Evolutionary conservation across 1,140 invertebrate species (phyloP), one percentile per base, ranked within the genome.

Genomic region (Andrena cerasifolii): DNA sequence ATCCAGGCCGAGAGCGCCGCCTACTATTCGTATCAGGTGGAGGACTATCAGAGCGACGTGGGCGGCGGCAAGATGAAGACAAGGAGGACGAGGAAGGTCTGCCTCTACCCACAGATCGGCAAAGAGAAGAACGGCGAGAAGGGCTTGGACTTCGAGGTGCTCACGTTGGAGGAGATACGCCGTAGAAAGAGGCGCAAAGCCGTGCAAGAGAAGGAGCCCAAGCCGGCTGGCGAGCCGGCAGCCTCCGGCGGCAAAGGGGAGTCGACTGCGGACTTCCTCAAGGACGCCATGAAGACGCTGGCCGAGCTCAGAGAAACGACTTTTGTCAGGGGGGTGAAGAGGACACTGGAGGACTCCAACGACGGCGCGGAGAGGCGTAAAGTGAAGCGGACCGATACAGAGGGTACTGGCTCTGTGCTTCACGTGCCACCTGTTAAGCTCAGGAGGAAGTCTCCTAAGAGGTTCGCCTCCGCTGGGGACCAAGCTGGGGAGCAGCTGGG

Each of bases 1-100:
- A 95, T 96, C 51, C 95, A 95, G 80, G 94, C 94, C 2, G 95
- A 95, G 86, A 94, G 94, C 7, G 95, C 95, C 6, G 94, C 95
- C 31, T 95, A 93, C 89, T 96, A 95, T 89, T 93, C 93, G 45
- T 95, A 95, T 86, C 88, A 90, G 36, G 53, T 53, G 1, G 63
- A 78, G 18, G 80, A 84, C 28, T 62, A 51, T 43, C 75, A 54
- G 31, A 75, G 54, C 26, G 72, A 71, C 26, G 8, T 26, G 47
- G 76, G 59, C 2, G 74, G 63, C 3, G 82, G 71, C 8, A 72
- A 78, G 31, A 14, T 49, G 3, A 82, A 59, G 18, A 58, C n/a
- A 0, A 43, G 63, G 2, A 53, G 14, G 21, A 54, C 61, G n/a
- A 81, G 61, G 43, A 81, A 59, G 47, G 51, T 70, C 45, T 70